Evolutionary conservation across 2,113 vertebrate species (phyloP), one percentile per base, ranked within the genome.

Genomic region (Microcebus lehilahytsara): DNA sequence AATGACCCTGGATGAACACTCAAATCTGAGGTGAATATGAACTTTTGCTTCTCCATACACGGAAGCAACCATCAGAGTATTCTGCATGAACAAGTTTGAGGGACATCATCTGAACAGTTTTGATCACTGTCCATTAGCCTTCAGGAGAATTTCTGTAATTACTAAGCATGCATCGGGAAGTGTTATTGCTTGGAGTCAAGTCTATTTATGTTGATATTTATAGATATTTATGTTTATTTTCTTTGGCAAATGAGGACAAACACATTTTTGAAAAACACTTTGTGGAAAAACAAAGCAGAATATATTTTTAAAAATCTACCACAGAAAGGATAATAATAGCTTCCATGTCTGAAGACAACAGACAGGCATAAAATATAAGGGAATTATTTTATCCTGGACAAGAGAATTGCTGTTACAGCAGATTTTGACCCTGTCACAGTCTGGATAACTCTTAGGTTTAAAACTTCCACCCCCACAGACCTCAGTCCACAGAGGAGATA

Each of bases 381-480:
- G 85, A 97, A 96, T 97, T 75, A 79, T 93, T 96, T 98, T 42
- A 64, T 95, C 89, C 64, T 49, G 93, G 92, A 97, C 96, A 97
- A 98, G 71, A 97, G 80, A 98, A 97, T 81, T 97, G 75, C 95
- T 98, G 93, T 89, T 96, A 94, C 46, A 96, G 96, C 94, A 98
- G 89, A 96, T 97, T 92, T 96, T 96, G 97, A 96, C 87, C 93
- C 69, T 97, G 85, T 92, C 85, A 86, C 27, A 94, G 81, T 87
- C 83, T 91, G 93, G 93, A 75, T 79, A 95, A 72, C 85, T 97
- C 78, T 93, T 95, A 64, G 0, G 19, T 96, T 95, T 97, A 96
- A 97, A 97, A 96, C 27, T 72, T 84, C 72, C 93, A 93, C 79
- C 42, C 53, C 60, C 85, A 72, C 5, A 6, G 87, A 95, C 84